Evolutionary conservation across 2,797 vertebrate species (phyloP), one percentile per base, ranked within the genome.

Genomic region (Setipinna tenuifilis): DNA sequence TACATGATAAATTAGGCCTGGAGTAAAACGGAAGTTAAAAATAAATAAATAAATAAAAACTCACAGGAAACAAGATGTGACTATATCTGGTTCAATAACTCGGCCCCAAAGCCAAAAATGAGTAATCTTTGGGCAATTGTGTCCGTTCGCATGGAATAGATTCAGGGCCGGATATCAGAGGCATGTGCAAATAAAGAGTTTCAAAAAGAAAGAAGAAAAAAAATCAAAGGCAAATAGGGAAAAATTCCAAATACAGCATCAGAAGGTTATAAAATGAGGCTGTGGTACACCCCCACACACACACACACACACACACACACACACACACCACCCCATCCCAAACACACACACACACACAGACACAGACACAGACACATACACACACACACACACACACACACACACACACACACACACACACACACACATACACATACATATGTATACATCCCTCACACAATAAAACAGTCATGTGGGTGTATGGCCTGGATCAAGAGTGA

Each of bases 391-490:
- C 23, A 28, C 23, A 28, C 23, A 28, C 62, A 28, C 23, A 68
- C 62, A 68, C 62, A 68, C 23, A 28, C 62, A 68, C 62, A 31
- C 62, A 68, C 65, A 35, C 68, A 19, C 68, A 41, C 28, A 17
- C 46, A 54, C 44, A 44, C 50, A 59, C 57, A 75, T 23, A 41
- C 31, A 82, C 80, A 86, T 87, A 84, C 89, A 82, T 90, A 89
- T 90, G 90, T 91, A 89, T 93, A 93, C 92, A 93, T 91, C 91
- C 91, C 90, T 90, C 91, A 90, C 91, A 90, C 88, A 91, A 84
- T 84, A 83, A 62, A 90, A 88, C 90, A 88, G 91, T 90, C 88
- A 90, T 23, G 84, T 78, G 71, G 86, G 83, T 85, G 81, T 78
- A 87, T 83, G 57, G 83, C 71, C n/a, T 83, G 90, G 88, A 28